Conservation (phyloP, 2,113 vertebrate genomes). For the Platysteira castanea region DNA sequence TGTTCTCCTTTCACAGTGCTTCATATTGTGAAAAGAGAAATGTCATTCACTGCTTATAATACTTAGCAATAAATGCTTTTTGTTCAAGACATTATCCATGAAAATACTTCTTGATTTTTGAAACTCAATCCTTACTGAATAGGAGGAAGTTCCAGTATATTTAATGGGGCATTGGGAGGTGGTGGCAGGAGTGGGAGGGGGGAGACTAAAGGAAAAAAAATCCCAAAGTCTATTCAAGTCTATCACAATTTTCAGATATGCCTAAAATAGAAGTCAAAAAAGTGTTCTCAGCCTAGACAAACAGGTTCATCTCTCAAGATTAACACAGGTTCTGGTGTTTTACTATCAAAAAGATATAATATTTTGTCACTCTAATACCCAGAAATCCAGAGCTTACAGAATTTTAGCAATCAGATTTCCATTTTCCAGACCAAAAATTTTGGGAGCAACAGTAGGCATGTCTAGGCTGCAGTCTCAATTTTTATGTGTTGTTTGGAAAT, state of each 20-base stretch:
- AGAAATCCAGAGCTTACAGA: background rate
- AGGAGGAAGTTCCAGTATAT: background rate
- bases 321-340: background rate
- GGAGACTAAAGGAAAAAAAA: background rate
- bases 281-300: background rate
- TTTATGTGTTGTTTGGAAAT: background rate
- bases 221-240: fast-evolving
- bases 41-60: background rate
- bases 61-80: background rate
- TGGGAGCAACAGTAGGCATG: background rate
- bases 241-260: background rate
- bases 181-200: fast-evolving
- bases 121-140: background rate
- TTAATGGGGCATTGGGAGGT: background rate
- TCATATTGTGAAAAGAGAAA: background rate
- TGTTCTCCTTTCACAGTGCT: background rate
- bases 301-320: background rate
- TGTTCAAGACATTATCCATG: background rate
- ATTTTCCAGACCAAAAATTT: background rate
- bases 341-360: background rate
- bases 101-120: background rate
- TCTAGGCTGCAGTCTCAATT: background rate
- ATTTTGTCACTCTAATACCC: background rate
- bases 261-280: background rate
- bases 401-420: background rate